Percentiles rank a stretch among this genome's conserved stretches.
These are phyloP conservation scores for Antechinus flavipes DNA, from an alignment of 2,113 vertebrate species.

Conservation along the genomic window DNA sequence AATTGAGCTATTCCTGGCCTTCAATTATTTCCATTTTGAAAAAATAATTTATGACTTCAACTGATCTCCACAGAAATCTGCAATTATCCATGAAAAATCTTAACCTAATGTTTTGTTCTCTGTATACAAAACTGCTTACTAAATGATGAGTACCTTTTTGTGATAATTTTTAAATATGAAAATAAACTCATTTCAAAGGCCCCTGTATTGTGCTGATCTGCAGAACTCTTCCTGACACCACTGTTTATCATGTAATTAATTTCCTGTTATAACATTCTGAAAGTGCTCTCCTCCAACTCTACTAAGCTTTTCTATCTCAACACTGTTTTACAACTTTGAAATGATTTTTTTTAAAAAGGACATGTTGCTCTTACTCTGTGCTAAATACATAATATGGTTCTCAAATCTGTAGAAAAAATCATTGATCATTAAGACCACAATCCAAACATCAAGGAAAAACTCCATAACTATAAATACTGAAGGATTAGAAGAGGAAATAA, in stretches of 20 bases:
- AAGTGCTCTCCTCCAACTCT: slow-evolving; percentile 32
- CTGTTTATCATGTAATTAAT: background rate
- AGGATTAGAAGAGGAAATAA: slow-evolving; percentile 43
- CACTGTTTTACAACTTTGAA: slow-evolving; percentile 50
- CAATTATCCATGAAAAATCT: background rate
- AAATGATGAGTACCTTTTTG: slow-evolving; percentile 4
- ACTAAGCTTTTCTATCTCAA: slow-evolving; percentile 16
- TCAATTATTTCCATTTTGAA: slow-evolving; percentile 15
- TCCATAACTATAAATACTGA: background rate
- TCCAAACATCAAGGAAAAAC: slow-evolving; percentile 13
- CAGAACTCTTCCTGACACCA: slow-evolving; percentile 4
- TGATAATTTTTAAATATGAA: slow-evolving; percentile 35
- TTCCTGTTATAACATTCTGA: slow-evolving; percentile 22
- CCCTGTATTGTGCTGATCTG: background rate
- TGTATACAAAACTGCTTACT: slow-evolving; percentile 30
- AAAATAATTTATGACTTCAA: slow-evolving; percentile 36
- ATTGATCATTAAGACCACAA: background rate
- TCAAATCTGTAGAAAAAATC: slow-evolving; percentile 37
- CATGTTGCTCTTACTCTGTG: slow-evolving; percentile 2
- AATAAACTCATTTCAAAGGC: slow-evolving; percentile 37
- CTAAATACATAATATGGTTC: slow-evolving; percentile 3
- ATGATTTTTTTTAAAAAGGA: slow-evolving; percentile 15
- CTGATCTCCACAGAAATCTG: slow-evolving; percentile 20
- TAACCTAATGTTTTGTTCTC: slow-evolving; percentile 10
- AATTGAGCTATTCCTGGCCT: background rate